Conservation (phyloP, 2,888 invertebrate genomes). For the Calliopum simillimum region DNA sequence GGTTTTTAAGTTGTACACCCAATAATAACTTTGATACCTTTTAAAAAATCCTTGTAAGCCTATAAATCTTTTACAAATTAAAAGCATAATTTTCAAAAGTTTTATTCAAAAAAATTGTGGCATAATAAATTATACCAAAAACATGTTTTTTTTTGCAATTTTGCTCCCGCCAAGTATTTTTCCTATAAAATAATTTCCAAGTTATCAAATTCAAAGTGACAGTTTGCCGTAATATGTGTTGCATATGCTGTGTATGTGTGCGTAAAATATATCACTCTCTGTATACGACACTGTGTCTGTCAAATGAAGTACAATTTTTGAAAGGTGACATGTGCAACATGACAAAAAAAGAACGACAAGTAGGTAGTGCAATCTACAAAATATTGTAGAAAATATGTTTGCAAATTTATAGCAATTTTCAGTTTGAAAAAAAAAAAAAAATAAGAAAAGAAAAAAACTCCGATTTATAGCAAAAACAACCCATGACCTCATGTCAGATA, state of each 20-base stretch:
- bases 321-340: slow-evolving; percentile 37
- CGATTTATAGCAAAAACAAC: slow-evolving; percentile 12
- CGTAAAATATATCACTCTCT: slow-evolving; percentile 26
- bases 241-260: background rate
- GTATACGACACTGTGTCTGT: slow-evolving; percentile 14
- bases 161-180: background rate
- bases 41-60: too few relatives aligned
- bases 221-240: background rate
- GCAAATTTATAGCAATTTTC: slow-evolving; percentile 31
- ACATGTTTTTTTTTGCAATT: background rate
- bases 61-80: background rate
- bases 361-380: background rate
- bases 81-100: background rate
- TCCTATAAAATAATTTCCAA: background rate
- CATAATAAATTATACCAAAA: background rate
- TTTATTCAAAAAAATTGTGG: background rate
- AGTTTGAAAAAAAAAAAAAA: slow-evolving; percentile 3
- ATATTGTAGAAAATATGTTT: slow-evolving; percentile 16
- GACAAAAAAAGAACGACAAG: slow-evolving; percentile 26
- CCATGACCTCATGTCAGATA: slow-evolving; percentile 1
- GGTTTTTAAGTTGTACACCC: too few relatives aligned
- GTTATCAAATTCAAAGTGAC: slow-evolving; percentile 5
- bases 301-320: slow-evolving; percentile 35
- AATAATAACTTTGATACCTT: too few relatives aligned
- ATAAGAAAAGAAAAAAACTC: slow-evolving; percentile 1